A percentile compares a stretch with the other conserved stretches of the same genome.
Evolutionary conservation across 1,140 invertebrate species (phyloP).

Genomic region (Drosophila sp.): DNA sequence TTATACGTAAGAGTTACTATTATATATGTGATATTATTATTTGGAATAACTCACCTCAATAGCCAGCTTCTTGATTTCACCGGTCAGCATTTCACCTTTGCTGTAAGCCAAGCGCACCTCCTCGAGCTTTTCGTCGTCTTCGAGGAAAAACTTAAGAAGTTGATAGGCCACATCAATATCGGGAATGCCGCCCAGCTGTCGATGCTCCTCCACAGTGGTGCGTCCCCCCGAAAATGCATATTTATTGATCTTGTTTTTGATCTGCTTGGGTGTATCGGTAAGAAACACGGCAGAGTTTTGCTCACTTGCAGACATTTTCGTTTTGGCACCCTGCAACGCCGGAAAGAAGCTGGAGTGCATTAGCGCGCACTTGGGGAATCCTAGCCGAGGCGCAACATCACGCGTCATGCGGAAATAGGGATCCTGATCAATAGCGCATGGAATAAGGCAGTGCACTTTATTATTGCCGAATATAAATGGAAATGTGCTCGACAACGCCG

Average conservation of each 20-base stretch:
- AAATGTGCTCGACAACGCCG: conserved; percentile 97
- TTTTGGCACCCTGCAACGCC: conserved; percentile 97
- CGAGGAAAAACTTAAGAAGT: conserved; percentile 97
- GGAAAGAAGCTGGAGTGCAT: conserved; percentile 98
- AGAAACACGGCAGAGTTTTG: conserved; percentile 97
- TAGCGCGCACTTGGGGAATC: conserved; percentile 95
- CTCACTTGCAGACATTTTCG: conserved; percentile 99
- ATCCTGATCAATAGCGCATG: conserved; percentile 99
- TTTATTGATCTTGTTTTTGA: conserved; percentile 99
- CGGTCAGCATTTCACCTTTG: conserved; percentile 95
- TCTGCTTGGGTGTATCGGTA: conserved; percentile 97
- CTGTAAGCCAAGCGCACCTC: conserved; percentile 93
- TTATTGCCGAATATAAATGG: conserved; percentile 95
- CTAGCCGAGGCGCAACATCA: conserved; percentile 96
- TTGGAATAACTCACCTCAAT: conserved; percentile 87
- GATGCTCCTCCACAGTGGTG: conserved; percentile 96
- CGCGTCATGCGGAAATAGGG: conserved; percentile 99
- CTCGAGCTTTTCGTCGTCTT: conserved; percentile 95
- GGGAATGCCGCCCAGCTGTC: conserved; percentile 96
- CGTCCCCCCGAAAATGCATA: conserved; percentile 99
- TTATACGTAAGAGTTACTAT: background rate
- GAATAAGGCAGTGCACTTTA: conserved; percentile 95
- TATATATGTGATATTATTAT: background rate
- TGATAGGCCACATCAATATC: conserved; percentile 98
- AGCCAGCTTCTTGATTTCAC: conserved; percentile 96